Base-by-base conservation (phyloP, 2,888 invertebrate genomes). In the Griposia aprilina region DNA sequence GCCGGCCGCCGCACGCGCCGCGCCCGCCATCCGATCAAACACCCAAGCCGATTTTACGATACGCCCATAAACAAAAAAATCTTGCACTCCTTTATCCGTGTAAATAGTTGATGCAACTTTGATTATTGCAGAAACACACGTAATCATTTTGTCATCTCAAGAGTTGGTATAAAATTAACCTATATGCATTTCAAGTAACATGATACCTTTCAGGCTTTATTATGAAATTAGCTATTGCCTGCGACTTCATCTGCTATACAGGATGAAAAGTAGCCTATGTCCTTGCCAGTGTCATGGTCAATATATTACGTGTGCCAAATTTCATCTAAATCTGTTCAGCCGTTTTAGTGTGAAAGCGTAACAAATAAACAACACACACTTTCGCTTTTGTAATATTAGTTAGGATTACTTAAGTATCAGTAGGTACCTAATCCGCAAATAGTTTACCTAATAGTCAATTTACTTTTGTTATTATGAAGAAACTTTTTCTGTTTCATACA, bases 1-100 rank as follows among this genome's bases (percentile, higher is more conserved):
- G 94, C 86, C 70, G 80, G 76, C 80, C 75, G 81, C 78, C 84
- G 83, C 82, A 89, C 81, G 83, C 62, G 80, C 83, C 72, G 80
- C 68, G 17, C 36, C 68, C 68, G 60, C n/a, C 17, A 36, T n/a
- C 80, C 87, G 85, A 84, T 82, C 82, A 88, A 88, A 84, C 87
- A 74, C 68, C 76, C 81, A 78, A 83, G 74, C 73, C 70, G 67
- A 86, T 77, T 89, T 87, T 86, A 84, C 84, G 83, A 84, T 78
- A 85, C 83, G 69, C 78, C 70, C 66, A 89, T 90, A 83, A 84
- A 90, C 85, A 84, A 82, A 55, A 82, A 82, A 83, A 36, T 81
- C 76, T 76, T 88, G 77, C 82, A 84, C 41, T 82, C 41, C 65
- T 71, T 60, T 79, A 81, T 65, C 67, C 60, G 13, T 50, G 74